Conservation (phyloP, 2,113 vertebrate species). For the Vombatus ursinus region DNA sequence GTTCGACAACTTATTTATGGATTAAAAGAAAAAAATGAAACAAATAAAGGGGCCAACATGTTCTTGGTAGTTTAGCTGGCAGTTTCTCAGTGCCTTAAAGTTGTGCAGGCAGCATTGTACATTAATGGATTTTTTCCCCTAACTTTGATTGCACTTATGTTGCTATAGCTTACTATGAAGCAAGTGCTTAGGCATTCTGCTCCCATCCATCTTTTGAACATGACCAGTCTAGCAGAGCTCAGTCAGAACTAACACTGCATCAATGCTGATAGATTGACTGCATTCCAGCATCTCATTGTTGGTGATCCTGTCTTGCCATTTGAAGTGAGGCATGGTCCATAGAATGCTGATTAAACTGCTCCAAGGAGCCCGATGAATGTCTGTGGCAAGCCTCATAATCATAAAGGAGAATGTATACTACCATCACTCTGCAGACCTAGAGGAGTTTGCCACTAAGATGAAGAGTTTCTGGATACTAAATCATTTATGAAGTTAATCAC, state of each 20-base stretch:
- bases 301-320: slow-evolving; percentile 9
- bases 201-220: slow-evolving; percentile 55
- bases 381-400: slow-evolving; percentile 18
- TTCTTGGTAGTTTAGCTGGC: neutral
- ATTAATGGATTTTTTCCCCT: neutral
- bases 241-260: slow-evolving; percentile 43
- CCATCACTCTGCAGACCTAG: slow-evolving; percentile 26
- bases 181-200: slow-evolving; percentile 2
- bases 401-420: neutral
- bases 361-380: slow-evolving; percentile 10
- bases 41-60: neutral
- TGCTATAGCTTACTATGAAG: slow-evolving; percentile 21
- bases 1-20: neutral
- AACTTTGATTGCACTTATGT: neutral
- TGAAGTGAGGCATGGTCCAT: slow-evolving; percentile 30
- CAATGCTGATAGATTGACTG: slow-evolving; percentile 42
- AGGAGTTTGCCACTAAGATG: neutral
- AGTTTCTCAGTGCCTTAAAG: neutral
- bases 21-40: neutral
- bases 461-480: neutral
- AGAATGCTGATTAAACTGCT: slow-evolving; percentile 39
- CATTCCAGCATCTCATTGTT: slow-evolving; percentile 22
- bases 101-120: neutral
- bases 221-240: slow-evolving; percentile 12
- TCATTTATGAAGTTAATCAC: slow-evolving; percentile 29